phyloP scores from a whole-genome alignment of 2,888 invertebrate genomes.

The Calameuta idolon region DNA sequence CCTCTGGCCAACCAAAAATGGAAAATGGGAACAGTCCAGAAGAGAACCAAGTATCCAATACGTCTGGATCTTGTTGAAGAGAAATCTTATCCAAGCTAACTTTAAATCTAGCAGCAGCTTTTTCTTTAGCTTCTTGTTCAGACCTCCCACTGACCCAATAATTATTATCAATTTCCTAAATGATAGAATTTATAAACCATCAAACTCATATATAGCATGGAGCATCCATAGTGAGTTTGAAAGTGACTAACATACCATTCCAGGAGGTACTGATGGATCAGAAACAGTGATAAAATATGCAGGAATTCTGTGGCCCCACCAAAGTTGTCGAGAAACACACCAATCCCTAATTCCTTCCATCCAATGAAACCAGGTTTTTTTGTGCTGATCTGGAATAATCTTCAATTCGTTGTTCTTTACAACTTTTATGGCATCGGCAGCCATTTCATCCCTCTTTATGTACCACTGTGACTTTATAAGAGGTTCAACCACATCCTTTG shows the following conservation, averaged over 20 bases:
- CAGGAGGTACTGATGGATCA: constrained; percentile 61
- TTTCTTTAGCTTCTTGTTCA: constrained; percentile 81
- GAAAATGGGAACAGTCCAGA: constrained; percentile 97
- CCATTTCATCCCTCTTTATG: constrained; percentile 91
- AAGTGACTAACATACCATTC: constrained; percentile 46
- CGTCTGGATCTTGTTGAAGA: constrained; percentile 90
- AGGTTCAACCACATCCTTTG: constrained; percentile 97
- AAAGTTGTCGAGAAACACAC: constrained; percentile 98
- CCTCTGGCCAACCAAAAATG: constrained; percentile 96
- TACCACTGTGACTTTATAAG: constrained; percentile 98
- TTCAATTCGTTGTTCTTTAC: constrained; percentile 85
- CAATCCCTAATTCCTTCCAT: constrained; percentile 97
- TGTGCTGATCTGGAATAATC: constrained; percentile 91
- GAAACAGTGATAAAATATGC: constrained; percentile 83
- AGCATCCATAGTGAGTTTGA: constrained; percentile 2
- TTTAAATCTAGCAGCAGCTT: constrained; percentile 81
- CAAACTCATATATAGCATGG: background rate
- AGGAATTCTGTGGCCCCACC: constrained; percentile 99
- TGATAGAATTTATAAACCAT: background rate
- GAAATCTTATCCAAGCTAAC: constrained; percentile 70
- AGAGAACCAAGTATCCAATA: constrained; percentile 99
- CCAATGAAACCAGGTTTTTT: constrained; percentile 96
- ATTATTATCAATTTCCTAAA: constrained; percentile 61
- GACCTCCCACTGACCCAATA: constrained; percentile 71
- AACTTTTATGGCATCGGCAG: constrained; percentile 82